These are phyloP conservation scores for Clanis bilineata DNA, from an alignment of 2,888 invertebrate species.

Conservation along the genomic window DNA sequence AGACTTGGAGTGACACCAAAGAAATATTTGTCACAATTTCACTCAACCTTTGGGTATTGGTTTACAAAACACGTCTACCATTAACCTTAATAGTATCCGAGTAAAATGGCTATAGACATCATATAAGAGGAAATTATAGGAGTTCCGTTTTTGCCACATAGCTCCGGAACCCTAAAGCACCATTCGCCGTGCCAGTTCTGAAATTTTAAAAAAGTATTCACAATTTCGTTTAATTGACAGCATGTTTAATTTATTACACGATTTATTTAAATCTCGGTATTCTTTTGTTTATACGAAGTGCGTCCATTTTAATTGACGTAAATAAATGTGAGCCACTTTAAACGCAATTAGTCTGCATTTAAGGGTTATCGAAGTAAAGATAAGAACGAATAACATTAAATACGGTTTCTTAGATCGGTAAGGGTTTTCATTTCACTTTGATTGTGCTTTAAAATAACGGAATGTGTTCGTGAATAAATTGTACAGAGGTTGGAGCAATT, in stretches of 20 bases:
- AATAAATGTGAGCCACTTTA: slow-evolving; percentile 21
- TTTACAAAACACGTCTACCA: too few species aligned
- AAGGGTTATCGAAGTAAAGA: slow-evolving; percentile 1
- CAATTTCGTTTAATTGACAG: slow-evolving; percentile 17
- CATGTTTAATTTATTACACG: slow-evolving; percentile 18
- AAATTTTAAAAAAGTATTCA: slow-evolving; percentile 17
- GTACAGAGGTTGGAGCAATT: too few species aligned
- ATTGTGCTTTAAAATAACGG: too few species aligned
- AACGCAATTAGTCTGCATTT: slow-evolving; percentile 36
- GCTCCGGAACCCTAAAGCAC: too few species aligned
- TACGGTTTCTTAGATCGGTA: neutral
- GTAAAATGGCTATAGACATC: too few species aligned
- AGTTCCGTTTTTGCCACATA: too few species aligned
- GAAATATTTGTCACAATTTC: too few species aligned
- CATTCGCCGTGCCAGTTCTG: neutral
- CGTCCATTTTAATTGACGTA: slow-evolving; percentile 40
- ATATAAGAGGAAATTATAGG: too few species aligned
- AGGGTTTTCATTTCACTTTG: neutral
- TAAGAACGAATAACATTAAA: neutral
- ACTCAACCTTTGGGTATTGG: too few species aligned
- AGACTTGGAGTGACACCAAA: too few species aligned
- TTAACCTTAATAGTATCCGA: too few species aligned
- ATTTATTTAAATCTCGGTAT: slow-evolving; percentile 22
- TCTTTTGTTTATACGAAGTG: slow-evolving; percentile 27
- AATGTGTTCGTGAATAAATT: too few species aligned